Evolutionary conservation across 2,113 vertebrate genomes (phyloP), one percentile per base, ranked within the genome.

Genomic region (Cyanocitta stelleri): DNA sequence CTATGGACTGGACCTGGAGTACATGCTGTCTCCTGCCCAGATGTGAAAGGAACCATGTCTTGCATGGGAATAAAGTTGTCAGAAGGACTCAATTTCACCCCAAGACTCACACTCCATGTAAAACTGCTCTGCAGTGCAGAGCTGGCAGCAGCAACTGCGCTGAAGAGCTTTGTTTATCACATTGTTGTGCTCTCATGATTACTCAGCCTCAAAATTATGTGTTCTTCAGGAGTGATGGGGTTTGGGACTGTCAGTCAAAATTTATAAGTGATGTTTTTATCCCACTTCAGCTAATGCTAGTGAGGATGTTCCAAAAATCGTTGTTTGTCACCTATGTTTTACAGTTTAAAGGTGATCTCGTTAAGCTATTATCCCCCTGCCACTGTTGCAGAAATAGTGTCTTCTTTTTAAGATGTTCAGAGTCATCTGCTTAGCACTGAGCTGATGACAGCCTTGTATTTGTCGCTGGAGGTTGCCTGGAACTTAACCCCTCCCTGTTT

Each of bases 171-270:
- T 96, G 85, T 93, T 96, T 96, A 78, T 90, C 83, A 84, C 16
- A 23, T 66, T 74, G 46, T 68, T 95, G 75, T 72, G 41, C 86
- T 86, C 35, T 94, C 87, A 92, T 87, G 88, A 84, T 94, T 93
- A 94, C 52, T 93, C 95, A 96, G 79, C 37, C 56, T 94, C 79
- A 84, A 88, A 95, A 95, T 86, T 81, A 71, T 71, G 68, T 86
- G 76, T 88, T 90, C 56, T 75, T 88, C 64, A 58, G 62, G 61
- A 96, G 61, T 64, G 73, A 64, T 67, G 41, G 68, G 37, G 56
- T 92, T 94, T 94, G 68, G 68, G 61, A 80, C 74, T 97, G 90
- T 89, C 96, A 95, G 52, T 96, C 95, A 97, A 92, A 96, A 94
- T 93, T 78, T 89, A 24, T 35, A 64, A 93, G 64, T 90, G 78